Evolutionary conservation across 2,113 vertebrate genomes (phyloP).

Genomic region (Coptodon bakossiorum): DNA sequence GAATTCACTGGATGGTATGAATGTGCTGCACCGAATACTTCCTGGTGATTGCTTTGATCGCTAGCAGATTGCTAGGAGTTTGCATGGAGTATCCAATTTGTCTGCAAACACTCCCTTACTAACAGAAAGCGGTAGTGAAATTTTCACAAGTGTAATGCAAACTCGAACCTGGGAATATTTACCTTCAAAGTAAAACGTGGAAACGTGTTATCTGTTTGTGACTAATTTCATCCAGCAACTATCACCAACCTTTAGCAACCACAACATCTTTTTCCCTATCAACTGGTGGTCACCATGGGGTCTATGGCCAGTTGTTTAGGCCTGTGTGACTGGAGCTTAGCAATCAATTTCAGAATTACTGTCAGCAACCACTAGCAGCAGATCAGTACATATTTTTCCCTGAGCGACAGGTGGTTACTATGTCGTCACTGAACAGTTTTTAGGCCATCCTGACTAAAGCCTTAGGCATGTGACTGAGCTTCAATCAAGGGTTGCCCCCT

Average conservation of each 20-base stretch:
- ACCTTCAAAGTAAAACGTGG: not conserved
- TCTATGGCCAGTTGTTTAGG: not conserved
- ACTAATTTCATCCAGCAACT: not conserved
- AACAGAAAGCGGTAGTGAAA: not conserved
- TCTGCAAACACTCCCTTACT: not conserved
- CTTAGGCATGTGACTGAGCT: not conserved
- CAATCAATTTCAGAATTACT: not conserved
- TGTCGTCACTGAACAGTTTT: not conserved
- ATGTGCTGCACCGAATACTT: not conserved
- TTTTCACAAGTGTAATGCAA: not conserved
- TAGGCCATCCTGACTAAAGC: not conserved
- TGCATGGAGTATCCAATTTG: not conserved
- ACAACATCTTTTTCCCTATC: not conserved
- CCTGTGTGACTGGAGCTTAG: not conserved
- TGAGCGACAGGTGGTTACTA: no score
- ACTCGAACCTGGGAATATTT: not conserved
- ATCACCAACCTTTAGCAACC: not conserved
- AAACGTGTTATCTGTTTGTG: not conserved
- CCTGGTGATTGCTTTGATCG: not conserved
- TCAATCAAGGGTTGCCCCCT: not conserved
- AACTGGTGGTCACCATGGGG: not conserved
- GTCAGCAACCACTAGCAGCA: not conserved
- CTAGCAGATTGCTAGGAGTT: not conserved
- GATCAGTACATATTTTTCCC: not conserved
- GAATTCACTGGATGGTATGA: not conserved